These are phyloP conservation scores for Verasper variegatus DNA, from an alignment of 2,113 vertebrate genomes.

Conservation along the genomic window DNA sequence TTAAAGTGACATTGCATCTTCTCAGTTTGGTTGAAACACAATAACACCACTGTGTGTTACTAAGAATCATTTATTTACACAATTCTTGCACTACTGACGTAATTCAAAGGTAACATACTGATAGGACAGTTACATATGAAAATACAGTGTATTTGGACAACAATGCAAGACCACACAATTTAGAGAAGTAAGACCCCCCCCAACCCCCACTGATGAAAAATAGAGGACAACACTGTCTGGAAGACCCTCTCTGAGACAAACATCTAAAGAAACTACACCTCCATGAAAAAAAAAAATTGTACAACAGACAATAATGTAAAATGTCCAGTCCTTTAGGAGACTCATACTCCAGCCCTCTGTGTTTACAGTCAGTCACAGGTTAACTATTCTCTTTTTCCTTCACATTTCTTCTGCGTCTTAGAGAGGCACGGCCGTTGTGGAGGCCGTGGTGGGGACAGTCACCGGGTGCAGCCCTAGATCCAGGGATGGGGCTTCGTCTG, in stretches of 20 bases:
- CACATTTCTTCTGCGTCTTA: slow-evolving; percentile 43
- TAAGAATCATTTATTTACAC: slow-evolving; percentile 77
- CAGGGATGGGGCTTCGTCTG: slow-evolving; percentile 84
- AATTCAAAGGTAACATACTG: slow-evolving; percentile 35
- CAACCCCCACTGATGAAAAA: slow-evolving; percentile 39
- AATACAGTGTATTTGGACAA: background rate
- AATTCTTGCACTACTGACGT: slow-evolving; percentile 36
- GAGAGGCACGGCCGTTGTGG: slow-evolving; percentile 73
- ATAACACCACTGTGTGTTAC: slow-evolving; percentile 1
- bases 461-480: slow-evolving; percentile 90
- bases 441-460: slow-evolving; percentile 75
- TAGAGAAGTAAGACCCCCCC: too few relatives aligned
- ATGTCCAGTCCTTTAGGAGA: slow-evolving; percentile 1
- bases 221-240: slow-evolving; percentile 10
- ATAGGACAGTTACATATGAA: slow-evolving; percentile 50
- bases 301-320: slow-evolving; percentile 9
- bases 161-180: too few relatives aligned
- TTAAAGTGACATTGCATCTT: too few relatives aligned
- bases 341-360: background rate
- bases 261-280: slow-evolving; percentile 17
- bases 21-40: background rate
- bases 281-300: slow-evolving; percentile 8
- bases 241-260: slow-evolving; percentile 1
- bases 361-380: background rate
- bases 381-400: background rate